Evolutionary conservation across 2,113 vertebrate species (phyloP).

Genomic region (Xiphorhynchus elegans): DNA sequence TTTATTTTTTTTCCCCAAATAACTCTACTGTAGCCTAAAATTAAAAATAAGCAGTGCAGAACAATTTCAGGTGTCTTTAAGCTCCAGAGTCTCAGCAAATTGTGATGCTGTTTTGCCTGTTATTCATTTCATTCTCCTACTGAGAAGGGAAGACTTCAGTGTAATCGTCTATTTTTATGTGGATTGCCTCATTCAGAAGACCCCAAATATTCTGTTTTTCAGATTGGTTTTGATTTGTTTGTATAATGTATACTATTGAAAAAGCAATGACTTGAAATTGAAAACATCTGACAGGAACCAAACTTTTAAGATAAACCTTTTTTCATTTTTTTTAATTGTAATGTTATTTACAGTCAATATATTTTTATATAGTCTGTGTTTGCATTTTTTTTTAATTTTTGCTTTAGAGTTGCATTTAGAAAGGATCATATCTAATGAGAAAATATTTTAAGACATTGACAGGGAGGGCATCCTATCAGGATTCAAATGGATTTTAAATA

Average conservation of each 20-base stretch:
- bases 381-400: background rate
- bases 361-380: background rate
- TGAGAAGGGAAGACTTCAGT: background rate
- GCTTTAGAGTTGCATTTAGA: background rate
- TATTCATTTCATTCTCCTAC: background rate
- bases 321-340: background rate
- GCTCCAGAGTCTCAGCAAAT: background rate
- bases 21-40: accelerated
- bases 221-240: background rate
- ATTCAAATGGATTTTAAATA: background rate
- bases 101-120: background rate
- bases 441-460: background rate
- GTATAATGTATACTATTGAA: background rate
- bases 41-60: background rate
- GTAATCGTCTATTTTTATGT: background rate
- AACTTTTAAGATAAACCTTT: background rate
- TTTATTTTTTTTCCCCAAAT: background rate
- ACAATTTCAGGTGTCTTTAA: background rate
- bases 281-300: background rate
- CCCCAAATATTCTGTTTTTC: background rate
- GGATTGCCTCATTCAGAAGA: background rate
- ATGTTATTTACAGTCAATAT: background rate
- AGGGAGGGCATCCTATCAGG: background rate
- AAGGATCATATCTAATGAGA: background rate
- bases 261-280: background rate